Percentiles rank a stretch among this genome's conserved stretches.
Conservation (phyloP, 1,140 invertebrate species). For the Globodera rostochiensis region DNA sequence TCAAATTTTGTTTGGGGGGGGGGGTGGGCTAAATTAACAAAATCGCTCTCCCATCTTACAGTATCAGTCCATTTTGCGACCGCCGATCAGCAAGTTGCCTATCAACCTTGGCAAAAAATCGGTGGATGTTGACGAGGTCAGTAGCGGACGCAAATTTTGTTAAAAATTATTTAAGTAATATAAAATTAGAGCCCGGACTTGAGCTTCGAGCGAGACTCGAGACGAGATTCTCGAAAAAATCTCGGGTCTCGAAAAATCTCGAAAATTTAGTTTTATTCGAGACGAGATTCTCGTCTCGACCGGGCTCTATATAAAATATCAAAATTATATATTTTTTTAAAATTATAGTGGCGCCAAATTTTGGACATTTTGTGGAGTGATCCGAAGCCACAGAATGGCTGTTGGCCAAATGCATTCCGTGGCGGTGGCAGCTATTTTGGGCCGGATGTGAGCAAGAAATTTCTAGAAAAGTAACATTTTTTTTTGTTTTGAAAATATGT, state of each 20-base stretch:
- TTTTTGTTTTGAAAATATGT: too few relatives aligned
- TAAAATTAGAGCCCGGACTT: too few relatives aligned
- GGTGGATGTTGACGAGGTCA: constrained; percentile 41
- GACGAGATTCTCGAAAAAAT: too few relatives aligned
- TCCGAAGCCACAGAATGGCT: constrained; percentile 76
- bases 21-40: too few relatives aligned
- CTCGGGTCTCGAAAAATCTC: too few relatives aligned
- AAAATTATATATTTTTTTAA: neutral
- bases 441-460: constrained; percentile 79
- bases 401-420: constrained; percentile 79
- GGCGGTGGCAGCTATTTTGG: constrained; percentile 89
- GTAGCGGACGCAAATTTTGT: constrained; percentile 64
- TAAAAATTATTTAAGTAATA: too few relatives aligned
- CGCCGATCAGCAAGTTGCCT: constrained; percentile 71
- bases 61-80: constrained; percentile 80
- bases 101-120: constrained; percentile 40
- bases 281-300: too few relatives aligned
- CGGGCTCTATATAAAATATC: neutral
- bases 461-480: constrained; percentile 71
- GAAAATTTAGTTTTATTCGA: too few relatives aligned
- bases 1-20: too few relatives aligned
- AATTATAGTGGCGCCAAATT: constrained; percentile 63
- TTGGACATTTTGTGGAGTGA: constrained; percentile 85
- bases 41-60: constrained; percentile 67
- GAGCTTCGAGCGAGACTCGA: too few relatives aligned